Base-by-base conservation (phyloP, 2,113 vertebrate species). In the Dicerorhinus sumatrensis region DNA sequence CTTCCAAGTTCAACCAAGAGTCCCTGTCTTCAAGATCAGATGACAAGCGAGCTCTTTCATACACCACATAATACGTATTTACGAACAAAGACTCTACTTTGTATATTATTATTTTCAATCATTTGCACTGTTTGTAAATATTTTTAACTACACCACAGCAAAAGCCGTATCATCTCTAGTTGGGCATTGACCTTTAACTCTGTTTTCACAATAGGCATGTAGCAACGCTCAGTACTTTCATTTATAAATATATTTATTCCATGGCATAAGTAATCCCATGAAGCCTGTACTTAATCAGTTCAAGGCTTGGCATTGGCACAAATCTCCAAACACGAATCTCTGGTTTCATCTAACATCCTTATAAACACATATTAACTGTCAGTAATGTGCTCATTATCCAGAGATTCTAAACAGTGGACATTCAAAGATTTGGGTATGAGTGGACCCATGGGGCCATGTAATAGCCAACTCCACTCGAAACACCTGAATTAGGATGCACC, bases 301-400 rank as follows among this genome's bases (percentile, higher is more conserved):
- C 46, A 72, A 96, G 58, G 60, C 46, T 60, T 94, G 72, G 51
- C 76, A 48, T 11, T 60, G 76, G 29, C 69, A 94, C 69, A 97
- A 86, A 70, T 65, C 67, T 80, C 51, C 51, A 62, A 97, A 96
- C 73, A 73, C 33, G 46, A 83, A 92, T 60, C 42, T 96, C 77
- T 62, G 27, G 76, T 86, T 96, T 92, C 85, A 96, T 46, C 62
- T 95, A 84, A 84, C 92, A 90, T 60, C 88, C 70, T 97, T 80
- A 70, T 76, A 88, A 98, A 97, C 21, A 88, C 87, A 73, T 60
- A 92, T 70, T 86, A 94, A 87, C 83, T 92, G 63, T 33, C 8
- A 0, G 83, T 92, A 92, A 90, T 80, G 60, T 90, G 51, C 58
- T 94, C 75, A 94, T 96, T 94, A 90, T 48, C 91, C 76, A 65